Percentiles rank a stretch among this genome's conserved stretches.
These are phyloP conservation scores for Acipenser oxyrinchus DNA, from an alignment of 2,797 vertebrate genomes.

Conservation along the genomic window DNA sequence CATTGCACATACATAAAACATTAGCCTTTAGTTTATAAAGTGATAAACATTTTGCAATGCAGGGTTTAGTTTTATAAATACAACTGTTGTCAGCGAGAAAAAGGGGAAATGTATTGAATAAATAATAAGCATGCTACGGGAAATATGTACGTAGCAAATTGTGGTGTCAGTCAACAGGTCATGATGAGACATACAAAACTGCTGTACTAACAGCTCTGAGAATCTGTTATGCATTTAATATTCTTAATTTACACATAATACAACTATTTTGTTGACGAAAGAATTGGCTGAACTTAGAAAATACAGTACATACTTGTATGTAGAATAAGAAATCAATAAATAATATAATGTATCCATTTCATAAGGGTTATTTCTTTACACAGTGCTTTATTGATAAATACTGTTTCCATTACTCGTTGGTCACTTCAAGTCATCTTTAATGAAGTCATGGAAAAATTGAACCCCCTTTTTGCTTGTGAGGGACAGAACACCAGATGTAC, in stretches of 20 bases:
- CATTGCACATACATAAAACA: conserved; percentile 80
- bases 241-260: conserved; percentile 19
- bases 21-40: conserved; percentile 74
- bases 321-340: no score
- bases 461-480: no score
- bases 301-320: no score
- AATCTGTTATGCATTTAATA: conserved; percentile 19
- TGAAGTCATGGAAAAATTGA: no score
- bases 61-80: conserved; percentile 72
- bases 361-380: no score
- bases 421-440: no score
- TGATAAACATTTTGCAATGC: conserved; percentile 72
- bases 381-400: no score
- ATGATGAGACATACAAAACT: conserved; percentile 36
- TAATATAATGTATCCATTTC: no score
- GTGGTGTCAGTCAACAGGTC: conserved; percentile 58
- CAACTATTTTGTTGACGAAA: conserved; percentile 15
- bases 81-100: conserved; percentile 76
- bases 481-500: no score
- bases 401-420: no score
- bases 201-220: conserved; percentile 18
- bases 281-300: background rate
- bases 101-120: conserved; percentile 71
- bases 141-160: conserved; percentile 61
- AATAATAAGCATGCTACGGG: conserved; percentile 68